Evolutionary conservation across 2,888 invertebrate species (phyloP), one percentile per base, ranked within the genome.

Genomic region (Bibio marci): DNA sequence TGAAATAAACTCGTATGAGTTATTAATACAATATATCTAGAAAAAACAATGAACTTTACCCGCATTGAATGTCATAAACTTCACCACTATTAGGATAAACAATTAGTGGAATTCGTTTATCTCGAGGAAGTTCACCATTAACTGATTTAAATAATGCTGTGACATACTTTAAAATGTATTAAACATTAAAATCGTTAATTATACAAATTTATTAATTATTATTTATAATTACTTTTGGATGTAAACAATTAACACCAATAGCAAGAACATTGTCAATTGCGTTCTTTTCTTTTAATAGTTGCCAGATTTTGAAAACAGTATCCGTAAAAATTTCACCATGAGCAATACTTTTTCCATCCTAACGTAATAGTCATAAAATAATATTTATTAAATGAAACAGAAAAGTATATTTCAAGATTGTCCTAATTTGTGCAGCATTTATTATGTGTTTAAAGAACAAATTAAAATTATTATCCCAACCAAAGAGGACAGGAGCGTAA

Each of bases 81-180:
- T 62, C 63, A 0, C 92, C 92, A 51, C 87, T 88, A 58, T 94
- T 94, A 4, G 94, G 91, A 62, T 94, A 94, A 19, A 82, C 86
- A 41, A 94, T 75, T 40, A 91, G 64, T 3, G 86, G 83, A 42
- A 86, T 70, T 37, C 47, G 52, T 8, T 64, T 57, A 48, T 57
- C 57, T 3, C 56, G 50, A 30, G 55, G 54, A 30, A 63, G 56
- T 22, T 59, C 59, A 12, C 60, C 63, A 48, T 72, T 71, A 46
- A 76, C 56, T 32, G 64, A 62, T 46, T 64, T 59, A 32, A 85
- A 60, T 35, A 86, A 59, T 1, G 70, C 55, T 13, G 70, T 66
- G 6, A 83, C 73, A 49, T 69, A 63, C 46, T 65, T 56, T 1
- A 42, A 8, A 11, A 11, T 15, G 13, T 22, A 26, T 13, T 14